Evolutionary conservation across 2,797 vertebrate species (phyloP), one percentile per base, ranked within the genome.

Genomic region (Adelosebastes latens): DNA sequence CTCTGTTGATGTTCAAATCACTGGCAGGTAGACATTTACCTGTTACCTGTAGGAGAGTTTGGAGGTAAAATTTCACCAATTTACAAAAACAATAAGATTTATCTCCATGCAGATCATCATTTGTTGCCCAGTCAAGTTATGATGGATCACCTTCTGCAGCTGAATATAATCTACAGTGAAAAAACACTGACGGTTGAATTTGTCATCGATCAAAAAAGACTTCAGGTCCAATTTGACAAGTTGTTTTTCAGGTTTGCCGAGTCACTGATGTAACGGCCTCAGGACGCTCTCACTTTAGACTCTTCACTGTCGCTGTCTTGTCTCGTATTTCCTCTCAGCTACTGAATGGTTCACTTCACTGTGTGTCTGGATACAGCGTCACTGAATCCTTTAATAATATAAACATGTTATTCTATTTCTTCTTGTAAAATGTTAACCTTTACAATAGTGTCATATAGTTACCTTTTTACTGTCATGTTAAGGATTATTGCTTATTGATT

Each of bases 241-340:
- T 27, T 46, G 58, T 22, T 72, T 75, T 59, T 69, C 46, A 46
- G 16, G 18, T 10, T 55, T 39, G 34, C 60, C 61, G 66, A 22
- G 42, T 67, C 63, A 24, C 11, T 56, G 72, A 75, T 60, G 14
- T 20, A 32, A 36, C 12, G 25, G 59, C 31, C 58, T 63, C 36
- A 53, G 52, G 52, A 69, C n/a, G 13, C 63, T 63, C 55, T 85
- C 22, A 53, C 9, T 72, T 75, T 18, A 29, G 39, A 61, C 60
- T 49, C 16, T 10, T 74, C 64, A 58, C 25, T 63, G 36, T 61
- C 1, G 42, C 46, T 13, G 24, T 58, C 65, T 67, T 55, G 27
- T 59, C 55, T 74, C 29, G 29, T 25, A 24, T 74, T 71, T 70
- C 63, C 49, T 49, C 66, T 27, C 29, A 72, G 67, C 62, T 52